Conservation (phyloP, 30 jellyfish, hydroid and myxozoan genomes). For the Hydra vulgaris region DNA sequence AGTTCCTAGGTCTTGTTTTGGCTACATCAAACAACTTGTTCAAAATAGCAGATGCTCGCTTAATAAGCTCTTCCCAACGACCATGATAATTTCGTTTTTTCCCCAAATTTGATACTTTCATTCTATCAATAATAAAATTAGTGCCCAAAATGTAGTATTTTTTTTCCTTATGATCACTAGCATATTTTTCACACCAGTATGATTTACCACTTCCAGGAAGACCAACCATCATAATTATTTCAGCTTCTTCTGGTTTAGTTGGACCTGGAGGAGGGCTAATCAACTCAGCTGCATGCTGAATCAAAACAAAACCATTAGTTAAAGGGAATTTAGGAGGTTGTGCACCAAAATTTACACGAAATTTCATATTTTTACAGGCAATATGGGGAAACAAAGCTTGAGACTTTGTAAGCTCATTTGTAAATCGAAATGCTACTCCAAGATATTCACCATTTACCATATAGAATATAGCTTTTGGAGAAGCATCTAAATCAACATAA, state of each 20-base stretch:
- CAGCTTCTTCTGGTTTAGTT: conserved; percentile 67
- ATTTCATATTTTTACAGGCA: conserved; percentile 69
- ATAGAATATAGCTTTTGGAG: conserved; percentile 65
- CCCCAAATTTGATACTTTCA: conserved; percentile 64
- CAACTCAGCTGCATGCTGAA: conserved; percentile 31
- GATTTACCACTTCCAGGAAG: conserved; percentile 96
- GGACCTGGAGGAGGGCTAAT: conserved; percentile 73
- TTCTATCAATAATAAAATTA: conserved; percentile 70
- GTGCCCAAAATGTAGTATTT: conserved; percentile 84
- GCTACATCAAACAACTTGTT: conserved; percentile 68
- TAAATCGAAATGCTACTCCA: conserved; percentile 88
- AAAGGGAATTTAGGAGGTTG: conserved; percentile 64
- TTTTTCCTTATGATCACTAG: conserved; percentile 62
- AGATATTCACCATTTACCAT: conserved; percentile 79
- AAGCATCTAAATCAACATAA: conserved; percentile 62
- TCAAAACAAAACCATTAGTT: conserved; percentile 76
- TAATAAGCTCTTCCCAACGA: conserved; percentile 92
- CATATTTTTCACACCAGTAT: conserved; percentile 81
- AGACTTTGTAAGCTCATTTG: conserved; percentile 46
- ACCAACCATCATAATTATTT: conserved; percentile 93
- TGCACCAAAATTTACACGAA: conserved; percentile 71
- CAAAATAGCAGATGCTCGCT: conserved; percentile 80
- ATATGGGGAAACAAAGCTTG: conserved; percentile 84
- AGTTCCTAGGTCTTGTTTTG: conserved; percentile 63
- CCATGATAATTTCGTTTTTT: conserved; percentile 93